These are phyloP conservation scores for Dinoponera quadriceps DNA, from an alignment of 1,140 invertebrate genomes.

Conservation along the genomic window DNA sequence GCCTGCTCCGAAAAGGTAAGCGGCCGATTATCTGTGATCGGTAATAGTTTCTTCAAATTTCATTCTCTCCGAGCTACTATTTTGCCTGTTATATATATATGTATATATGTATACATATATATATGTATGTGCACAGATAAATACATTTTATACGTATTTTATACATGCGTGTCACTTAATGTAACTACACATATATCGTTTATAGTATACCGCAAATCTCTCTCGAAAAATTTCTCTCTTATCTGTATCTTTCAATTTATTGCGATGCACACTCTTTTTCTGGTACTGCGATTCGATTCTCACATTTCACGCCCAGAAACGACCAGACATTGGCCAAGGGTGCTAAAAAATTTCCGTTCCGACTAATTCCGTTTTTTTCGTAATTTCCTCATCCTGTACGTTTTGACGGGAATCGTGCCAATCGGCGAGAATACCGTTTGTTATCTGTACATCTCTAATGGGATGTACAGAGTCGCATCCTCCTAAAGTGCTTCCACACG, in stretches of 20 bases:
- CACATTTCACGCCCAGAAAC: constrained; percentile 62
- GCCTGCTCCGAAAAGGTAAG: constrained; percentile 85
- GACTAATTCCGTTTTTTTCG: constrained; percentile 4
- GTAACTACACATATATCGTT: constrained; percentile 26
- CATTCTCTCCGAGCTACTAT: constrained; percentile 68
- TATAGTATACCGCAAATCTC: constrained; percentile 34
- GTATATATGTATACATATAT: constrained; percentile 34
- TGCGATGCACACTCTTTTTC: constrained; percentile 39
- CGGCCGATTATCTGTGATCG: constrained; percentile 78
- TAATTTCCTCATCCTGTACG: constrained; percentile 24
- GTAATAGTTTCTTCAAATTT: constrained; percentile 82
- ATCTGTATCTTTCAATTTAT: constrained; percentile 42
- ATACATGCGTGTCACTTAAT: constrained; percentile 42
- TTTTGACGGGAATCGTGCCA: constrained; percentile 7
- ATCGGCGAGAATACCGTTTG: constrained; percentile 22
- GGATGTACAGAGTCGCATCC: constrained; percentile 30
- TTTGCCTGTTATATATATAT: constrained; percentile 62
- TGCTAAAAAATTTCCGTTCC: constrained; percentile 36
- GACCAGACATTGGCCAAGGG: constrained; percentile 16
- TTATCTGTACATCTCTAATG: constrained; percentile 7
- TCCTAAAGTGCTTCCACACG: constrained; percentile 37
- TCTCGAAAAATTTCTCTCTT: constrained; percentile 16
- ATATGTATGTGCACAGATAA: constrained; percentile 47
- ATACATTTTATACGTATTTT: too few species aligned
- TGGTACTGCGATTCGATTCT: constrained; percentile 49